Evolutionary conservation across 2,888 invertebrate genomes (phyloP).

Genomic region (Incurvaria masculella): DNA sequence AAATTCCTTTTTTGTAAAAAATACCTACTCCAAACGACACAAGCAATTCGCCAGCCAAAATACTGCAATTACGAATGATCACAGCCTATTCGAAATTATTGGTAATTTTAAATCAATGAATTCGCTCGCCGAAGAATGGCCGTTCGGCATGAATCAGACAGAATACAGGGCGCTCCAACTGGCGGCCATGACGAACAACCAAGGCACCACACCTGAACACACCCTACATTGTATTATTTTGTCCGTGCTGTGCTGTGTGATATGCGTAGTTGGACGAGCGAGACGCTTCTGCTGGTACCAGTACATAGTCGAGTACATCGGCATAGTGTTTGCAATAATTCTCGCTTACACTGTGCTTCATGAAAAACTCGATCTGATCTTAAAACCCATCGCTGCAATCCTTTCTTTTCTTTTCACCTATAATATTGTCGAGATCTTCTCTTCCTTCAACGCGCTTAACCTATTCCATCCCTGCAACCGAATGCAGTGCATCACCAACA

Average conservation of each 20-base stretch:
- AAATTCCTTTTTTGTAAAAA: too few relatives aligned
- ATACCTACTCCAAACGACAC: too few relatives aligned
- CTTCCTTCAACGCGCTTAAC: conserved; percentile 20
- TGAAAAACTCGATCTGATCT: conserved; percentile 23
- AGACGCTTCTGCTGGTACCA: conserved; percentile 15
- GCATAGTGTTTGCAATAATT: conserved; percentile 55
- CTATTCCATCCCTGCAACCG: conserved; percentile 21
- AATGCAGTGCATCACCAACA: conserved; percentile 57
- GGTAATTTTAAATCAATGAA: too few relatives aligned
- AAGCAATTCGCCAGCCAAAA: too few relatives aligned
- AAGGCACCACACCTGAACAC: conserved; percentile 51
- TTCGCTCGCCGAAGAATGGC: neutral
- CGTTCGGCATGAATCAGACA: conserved; percentile 25
- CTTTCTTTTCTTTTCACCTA: conserved; percentile 6
- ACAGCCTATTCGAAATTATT: too few relatives aligned
- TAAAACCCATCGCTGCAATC: conserved; percentile 10
- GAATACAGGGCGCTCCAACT: conserved; percentile 51
- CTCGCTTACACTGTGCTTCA: conserved; percentile 53
- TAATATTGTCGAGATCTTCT: neutral
- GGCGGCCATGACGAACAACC: conserved; percentile 51
- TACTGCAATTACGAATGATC: too few relatives aligned
- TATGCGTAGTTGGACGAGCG: conserved; percentile 22
- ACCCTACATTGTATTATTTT: conserved; percentile 42
- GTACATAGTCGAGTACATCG: conserved; percentile 52
- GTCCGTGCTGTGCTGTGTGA: conserved; percentile 28